Base-by-base conservation (phyloP, 2,888 invertebrate genomes). In the Lochmaea capreae region DNA sequence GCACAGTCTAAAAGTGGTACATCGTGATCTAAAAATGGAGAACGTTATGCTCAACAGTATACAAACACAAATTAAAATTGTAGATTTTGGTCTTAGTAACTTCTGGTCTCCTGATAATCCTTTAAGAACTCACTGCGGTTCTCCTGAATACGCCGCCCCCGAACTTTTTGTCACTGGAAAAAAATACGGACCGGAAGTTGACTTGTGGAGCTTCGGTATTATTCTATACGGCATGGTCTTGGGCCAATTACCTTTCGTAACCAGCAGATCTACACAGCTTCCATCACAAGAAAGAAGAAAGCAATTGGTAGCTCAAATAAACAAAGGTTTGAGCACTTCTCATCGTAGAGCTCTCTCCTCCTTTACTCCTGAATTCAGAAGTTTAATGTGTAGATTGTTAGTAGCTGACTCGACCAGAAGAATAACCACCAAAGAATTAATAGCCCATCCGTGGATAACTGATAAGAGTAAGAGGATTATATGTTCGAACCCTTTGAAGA, bases 71-170 rank as follows among this genome's bases (percentile, higher is more conserved):
- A 90, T 94, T 81, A 94, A 94, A 88, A 91, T 94, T 78, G 92
- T 93, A 65, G 93, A 94, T 87, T 94, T 94, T 85, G 94, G 94
- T 10, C 86, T 94, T 75, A 93, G 94, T 82, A 94, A 94, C 86
- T 84, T 90, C 75, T 93, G 91, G 88, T 88, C 88, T 71, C 86
- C 89, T 18, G 87, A 87, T 46, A 90, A 90, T 11, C 90, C 90
- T n/a, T 87, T 94, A 82, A 90, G 90, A 79, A 94, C 94, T 0
- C 93, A 93, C 80, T 94, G 94, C 86, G 94, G 94, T 63, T 94
- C 94, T 46, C 91, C 94, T 12, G 94, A 94, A 87, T 94, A 94
- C 86, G 94, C 94, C 2, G 94, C 94, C 58, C 94, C 94, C 0
- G 94, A 94, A 86, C 88, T 94, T 74, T 94, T 94, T 84, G 88